phyloP scores from a whole-genome alignment of 2,113 vertebrate species.

The Limnothrissa miodon region DNA sequence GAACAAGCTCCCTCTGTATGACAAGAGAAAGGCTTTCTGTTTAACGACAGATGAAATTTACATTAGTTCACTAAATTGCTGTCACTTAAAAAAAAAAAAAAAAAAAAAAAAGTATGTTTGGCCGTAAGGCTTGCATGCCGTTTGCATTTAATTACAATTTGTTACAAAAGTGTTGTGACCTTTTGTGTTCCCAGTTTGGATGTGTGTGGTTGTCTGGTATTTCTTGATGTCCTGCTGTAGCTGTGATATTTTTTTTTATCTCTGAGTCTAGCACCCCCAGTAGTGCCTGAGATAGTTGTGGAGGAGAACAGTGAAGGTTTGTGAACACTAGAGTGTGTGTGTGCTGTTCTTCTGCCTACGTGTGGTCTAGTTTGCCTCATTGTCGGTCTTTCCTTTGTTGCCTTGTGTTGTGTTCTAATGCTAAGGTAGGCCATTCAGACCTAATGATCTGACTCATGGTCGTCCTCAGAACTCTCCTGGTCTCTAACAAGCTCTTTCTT shows the following conservation, averaged over 20 bases:
- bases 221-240: conserved; percentile 59
- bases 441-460: background rate
- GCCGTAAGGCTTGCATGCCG: no score
- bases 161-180: no score
- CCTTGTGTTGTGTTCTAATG: background rate
- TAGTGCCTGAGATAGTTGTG: conserved; percentile 58
- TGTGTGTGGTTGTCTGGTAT: conserved; percentile 56
- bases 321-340: conserved; percentile 49
- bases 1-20: background rate
- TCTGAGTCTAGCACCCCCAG: conserved; percentile 25
- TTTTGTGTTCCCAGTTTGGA: conserved; percentile 11
- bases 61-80: background rate
- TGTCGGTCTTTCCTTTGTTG: background rate
- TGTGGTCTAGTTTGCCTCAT: background rate
- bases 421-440: background rate
- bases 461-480: background rate
- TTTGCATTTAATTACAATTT: no score
- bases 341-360: conserved; percentile 44
- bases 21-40: background rate
- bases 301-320: conserved; percentile 68
- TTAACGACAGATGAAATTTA: background rate
- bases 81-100: background rate
- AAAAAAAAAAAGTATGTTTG: no score
- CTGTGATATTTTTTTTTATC: conserved; percentile 60
- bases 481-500: background rate